Conservation (phyloP, 2,888 invertebrate genomes). For the Pinctada fucata region DNA sequence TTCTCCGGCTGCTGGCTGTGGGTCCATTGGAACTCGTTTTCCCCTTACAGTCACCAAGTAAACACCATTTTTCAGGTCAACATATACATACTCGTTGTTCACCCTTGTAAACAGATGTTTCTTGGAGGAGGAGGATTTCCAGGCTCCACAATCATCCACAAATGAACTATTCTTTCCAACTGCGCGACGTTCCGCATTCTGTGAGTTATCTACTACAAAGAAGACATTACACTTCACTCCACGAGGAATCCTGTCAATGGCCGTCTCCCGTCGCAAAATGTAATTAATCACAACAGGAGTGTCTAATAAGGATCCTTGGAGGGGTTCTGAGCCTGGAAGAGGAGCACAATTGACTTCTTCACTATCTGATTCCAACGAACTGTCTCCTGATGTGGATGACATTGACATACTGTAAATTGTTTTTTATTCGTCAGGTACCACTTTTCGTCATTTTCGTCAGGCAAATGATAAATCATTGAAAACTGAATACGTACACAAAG, state of each 20-base stretch:
- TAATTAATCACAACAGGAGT: not conserved
- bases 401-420: too few species aligned
- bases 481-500: too few species aligned
- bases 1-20: not conserved
- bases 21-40: constrained; percentile 16
- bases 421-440: too few species aligned
- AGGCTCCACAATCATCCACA: constrained; percentile 7
- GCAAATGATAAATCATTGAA: too few species aligned
- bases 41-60: not conserved
- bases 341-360: not conserved
- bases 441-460: too few species aligned
- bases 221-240: not conserved
- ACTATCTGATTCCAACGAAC: not conserved
- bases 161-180: not conserved
- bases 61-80: not conserved
- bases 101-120: not conserved
- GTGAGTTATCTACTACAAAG: not conserved
- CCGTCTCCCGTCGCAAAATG: not conserved
- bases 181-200: not conserved
- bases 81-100: not conserved
- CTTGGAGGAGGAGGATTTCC: constrained; percentile 9
- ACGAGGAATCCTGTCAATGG: not conserved
- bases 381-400: too few species aligned
- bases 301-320: too few species aligned
- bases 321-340: not conserved